phyloP scores from a whole-genome alignment of 2,797 vertebrate species.

The Ibycter americanus region DNA sequence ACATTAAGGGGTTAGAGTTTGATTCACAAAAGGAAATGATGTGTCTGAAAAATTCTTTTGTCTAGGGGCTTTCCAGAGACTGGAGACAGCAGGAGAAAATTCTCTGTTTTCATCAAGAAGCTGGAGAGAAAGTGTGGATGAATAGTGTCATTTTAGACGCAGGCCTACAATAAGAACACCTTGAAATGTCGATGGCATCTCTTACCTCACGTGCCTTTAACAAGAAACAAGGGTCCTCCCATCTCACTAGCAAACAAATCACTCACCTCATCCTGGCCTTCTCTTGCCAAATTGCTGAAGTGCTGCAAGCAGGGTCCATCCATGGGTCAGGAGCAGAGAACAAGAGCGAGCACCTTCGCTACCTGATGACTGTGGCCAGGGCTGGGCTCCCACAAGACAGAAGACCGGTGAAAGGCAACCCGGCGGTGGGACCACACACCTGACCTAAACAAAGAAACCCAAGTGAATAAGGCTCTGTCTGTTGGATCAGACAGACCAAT shows the following conservation, averaged over 20 bases:
- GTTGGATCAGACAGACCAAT: neutral
- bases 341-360: neutral
- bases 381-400: neutral
- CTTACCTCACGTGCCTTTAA: neutral
- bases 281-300: neutral
- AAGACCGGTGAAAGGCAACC: neutral
- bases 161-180: neutral
- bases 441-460: neutral
- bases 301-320: neutral
- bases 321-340: neutral
- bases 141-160: neutral
- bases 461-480: neutral
- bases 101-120: neutral
- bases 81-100: neutral
- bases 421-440: neutral
- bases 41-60: slow-evolving; percentile 56
- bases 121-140: neutral
- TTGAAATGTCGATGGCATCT: neutral
- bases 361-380: neutral
- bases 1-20: slow-evolving; percentile 41
- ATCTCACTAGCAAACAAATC: neutral
- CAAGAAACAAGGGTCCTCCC: neutral
- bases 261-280: neutral
- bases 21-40: slow-evolving; percentile 46
- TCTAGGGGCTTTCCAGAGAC: slow-evolving; percentile 11